Percentiles rank a stretch among this genome's conserved stretches.
These are phyloP conservation scores for Drosophila varians DNA, from an alignment of 1,140 invertebrate genomes.

Conservation along the genomic window DNA sequence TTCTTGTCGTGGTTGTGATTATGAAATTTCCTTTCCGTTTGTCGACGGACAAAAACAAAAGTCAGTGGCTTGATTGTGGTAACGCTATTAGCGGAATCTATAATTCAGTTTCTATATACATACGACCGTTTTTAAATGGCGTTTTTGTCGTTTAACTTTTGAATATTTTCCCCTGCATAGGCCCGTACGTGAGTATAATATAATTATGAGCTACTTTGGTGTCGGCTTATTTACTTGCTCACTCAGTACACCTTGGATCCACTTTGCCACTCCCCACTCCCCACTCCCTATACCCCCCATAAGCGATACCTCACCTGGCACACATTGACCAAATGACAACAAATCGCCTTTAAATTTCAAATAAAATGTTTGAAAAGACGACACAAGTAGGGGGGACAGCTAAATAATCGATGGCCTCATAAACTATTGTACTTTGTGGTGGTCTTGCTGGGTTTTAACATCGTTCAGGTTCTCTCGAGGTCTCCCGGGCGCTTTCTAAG, in stretches of 20 bases:
- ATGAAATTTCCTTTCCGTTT: conserved; percentile 73
- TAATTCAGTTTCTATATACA: conserved; percentile 12
- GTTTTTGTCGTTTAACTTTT: conserved; percentile 44
- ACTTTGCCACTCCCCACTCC: conserved; percentile 21
- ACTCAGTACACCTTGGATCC: conserved; percentile 39
- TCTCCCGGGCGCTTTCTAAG: conserved; percentile 58
- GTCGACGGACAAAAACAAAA: conserved; percentile 40
- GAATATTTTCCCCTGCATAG: conserved; percentile 66
- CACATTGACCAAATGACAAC: conserved; percentile 46
- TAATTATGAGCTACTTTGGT: conserved; percentile 78
- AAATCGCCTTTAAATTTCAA: conserved; percentile 75
- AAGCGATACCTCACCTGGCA: conserved; percentile 50
- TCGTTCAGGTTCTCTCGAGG: conserved; percentile 35
- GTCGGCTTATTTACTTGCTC: conserved; percentile 61
- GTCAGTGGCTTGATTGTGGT: conserved; percentile 14
- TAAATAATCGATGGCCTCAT: conserved; percentile 78
- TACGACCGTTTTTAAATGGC: conserved; percentile 1
- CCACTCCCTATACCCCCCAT: too few relatives aligned
- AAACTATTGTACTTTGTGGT: conserved; percentile 42
- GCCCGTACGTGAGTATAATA: conserved; percentile 78
- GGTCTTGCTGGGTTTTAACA: conserved; percentile 19
- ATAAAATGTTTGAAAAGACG: conserved; percentile 59
- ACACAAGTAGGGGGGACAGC: conserved; percentile 37
- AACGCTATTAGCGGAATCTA: conserved; percentile 16
- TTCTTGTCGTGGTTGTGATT: conserved; percentile 61